Evolutionary conservation across 2,113 vertebrate genomes (phyloP), one percentile per base, ranked within the genome.

Genomic region (Plecturocebus donacophilus): DNA sequence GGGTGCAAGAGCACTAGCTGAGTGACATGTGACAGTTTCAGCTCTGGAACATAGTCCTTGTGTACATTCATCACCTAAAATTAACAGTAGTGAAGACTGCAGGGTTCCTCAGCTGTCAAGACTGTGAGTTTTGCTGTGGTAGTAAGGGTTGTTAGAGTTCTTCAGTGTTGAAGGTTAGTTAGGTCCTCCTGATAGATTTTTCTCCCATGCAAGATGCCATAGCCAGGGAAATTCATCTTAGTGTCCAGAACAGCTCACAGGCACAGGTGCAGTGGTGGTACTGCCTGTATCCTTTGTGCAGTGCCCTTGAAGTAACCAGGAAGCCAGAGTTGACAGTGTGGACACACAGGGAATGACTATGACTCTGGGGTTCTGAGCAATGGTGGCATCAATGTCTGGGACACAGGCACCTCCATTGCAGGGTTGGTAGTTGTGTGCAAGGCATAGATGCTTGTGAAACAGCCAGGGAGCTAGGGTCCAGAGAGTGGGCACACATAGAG

Each of bases 391-490:
- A 75, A 5, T 75, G 38, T 11, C 38, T 42, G 38, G 11, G 21
- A 12, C 71, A 75, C 38, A 75, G 11, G 23, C 23, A 71, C n/a
- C 32, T 19, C 68, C 13, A 75, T 6, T 75, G 40, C 13, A 61
- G 14, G 2, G 5, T 8, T 38, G 10, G 17, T 21, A 30, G 40
- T 8, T 8, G 8, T 27, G 2, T 38, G 23, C 3, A 16, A 66
- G 23, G 23, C 35, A 68, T 0, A 12, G 45, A 11, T 79, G 11
- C 35, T 16, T 52, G 10, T 49, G 14, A 14, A 47, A 6, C 42
- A 47, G 9, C 3, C 25, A 16, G 11, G 38, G 42, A 64, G 21
- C 61, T 42, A 38, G 56, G 23, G 2, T 49, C 56, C 68, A 71
- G 19, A 38, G 13, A 90, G 2, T 68, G 16, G 32, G 17, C 10